Conservation (phyloP, 2,113 vertebrate species). For the Petroica traversi region DNA sequence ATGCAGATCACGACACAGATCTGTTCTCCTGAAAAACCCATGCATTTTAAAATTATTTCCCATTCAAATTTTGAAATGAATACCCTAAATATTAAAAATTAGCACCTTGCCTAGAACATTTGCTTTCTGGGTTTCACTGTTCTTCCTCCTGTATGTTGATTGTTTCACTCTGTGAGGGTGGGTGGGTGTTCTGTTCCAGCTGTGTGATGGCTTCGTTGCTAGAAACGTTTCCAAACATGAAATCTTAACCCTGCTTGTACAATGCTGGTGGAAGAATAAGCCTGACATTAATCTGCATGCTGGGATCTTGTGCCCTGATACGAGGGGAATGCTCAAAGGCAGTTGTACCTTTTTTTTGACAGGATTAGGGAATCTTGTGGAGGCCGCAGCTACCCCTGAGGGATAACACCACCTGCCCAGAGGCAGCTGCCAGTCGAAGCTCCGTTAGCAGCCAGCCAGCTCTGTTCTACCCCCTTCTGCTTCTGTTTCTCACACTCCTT, state of each 20-base stretch:
- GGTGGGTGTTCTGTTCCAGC: neutral
- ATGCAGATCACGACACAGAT: neutral
- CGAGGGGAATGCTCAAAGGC: neutral
- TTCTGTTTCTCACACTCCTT: slow-evolving; percentile 45
- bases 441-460: slow-evolving; percentile 41
- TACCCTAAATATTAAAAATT: neutral
- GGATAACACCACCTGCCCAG: neutral
- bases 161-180: neutral
- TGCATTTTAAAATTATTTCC: neutral
- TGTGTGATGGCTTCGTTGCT: neutral
- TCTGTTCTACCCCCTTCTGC: slow-evolving; percentile 36
- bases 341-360: slow-evolving; percentile 65
- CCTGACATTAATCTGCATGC: neutral
- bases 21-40: neutral
- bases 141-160: neutral
- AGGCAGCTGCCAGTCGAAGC: slow-evolving; percentile 37
- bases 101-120: neutral
- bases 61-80: neutral
- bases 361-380: slow-evolving; percentile 77
- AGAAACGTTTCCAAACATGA: neutral
- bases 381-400: slow-evolving; percentile 73
- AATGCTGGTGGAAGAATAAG: neutral
- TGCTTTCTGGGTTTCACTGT: neutral
- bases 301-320: neutral
- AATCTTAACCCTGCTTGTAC: neutral